phyloP scores from a whole-genome alignment of 2,113 vertebrate species.

The Porphyrio hochstetteri region DNA sequence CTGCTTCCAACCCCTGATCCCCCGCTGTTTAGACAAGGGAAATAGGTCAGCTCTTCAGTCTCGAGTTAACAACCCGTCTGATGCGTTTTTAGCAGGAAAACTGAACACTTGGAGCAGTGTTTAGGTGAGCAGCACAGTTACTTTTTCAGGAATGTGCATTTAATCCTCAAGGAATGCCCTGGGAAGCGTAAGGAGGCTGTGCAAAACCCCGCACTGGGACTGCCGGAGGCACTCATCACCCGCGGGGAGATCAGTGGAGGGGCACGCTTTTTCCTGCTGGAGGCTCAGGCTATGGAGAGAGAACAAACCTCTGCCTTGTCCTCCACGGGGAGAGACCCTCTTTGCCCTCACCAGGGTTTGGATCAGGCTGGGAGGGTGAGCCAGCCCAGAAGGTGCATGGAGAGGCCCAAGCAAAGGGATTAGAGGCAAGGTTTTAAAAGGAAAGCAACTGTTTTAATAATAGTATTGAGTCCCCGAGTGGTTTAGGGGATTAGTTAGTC shows the following conservation, averaged over 20 bases:
- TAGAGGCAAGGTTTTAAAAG: slow-evolving; percentile 54
- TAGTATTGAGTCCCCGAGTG: slow-evolving; percentile 42
- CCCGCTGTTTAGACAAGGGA: not conserved
- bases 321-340: not conserved
- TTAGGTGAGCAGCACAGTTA: not conserved
- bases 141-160: slow-evolving; percentile 58
- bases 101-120: slow-evolving; percentile 38
- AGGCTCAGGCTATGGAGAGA: not conserved
- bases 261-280: fast-evolving
- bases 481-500: slow-evolving; percentile 58
- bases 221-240: fast-evolving
- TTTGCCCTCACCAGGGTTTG: not conserved
- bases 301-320: not conserved
- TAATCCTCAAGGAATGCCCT: not conserved
- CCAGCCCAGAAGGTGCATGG: not conserved
- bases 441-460: slow-evolving; percentile 57
- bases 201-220: fast-evolving
- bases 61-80: not conserved
- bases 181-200: not conserved
- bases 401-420: slow-evolving; percentile 21
- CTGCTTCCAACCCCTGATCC: not conserved
- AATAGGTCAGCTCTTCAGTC: not conserved
- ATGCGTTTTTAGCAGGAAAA: not conserved
- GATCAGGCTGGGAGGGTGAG: not conserved
- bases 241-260: not conserved